These are phyloP conservation scores for Agonopterix arenella DNA, from an alignment of 2,888 invertebrate genomes.

Conservation along the genomic window DNA sequence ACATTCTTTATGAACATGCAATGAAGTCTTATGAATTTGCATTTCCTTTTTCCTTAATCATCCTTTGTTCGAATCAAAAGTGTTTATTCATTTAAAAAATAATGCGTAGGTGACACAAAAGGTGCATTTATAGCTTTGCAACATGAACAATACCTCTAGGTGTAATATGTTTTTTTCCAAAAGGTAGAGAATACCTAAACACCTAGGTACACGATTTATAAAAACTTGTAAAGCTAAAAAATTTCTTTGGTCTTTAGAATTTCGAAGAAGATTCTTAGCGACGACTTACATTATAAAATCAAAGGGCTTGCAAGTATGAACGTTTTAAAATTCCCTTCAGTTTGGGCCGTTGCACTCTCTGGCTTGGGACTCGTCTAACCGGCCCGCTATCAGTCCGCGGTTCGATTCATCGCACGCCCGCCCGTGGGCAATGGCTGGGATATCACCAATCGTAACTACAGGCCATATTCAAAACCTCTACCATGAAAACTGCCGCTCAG, in stretches of 20 bases:
- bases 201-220: too few relatives aligned
- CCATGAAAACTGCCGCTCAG: constrained; percentile 21
- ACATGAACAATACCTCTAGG: too few relatives aligned
- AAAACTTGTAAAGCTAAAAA: too few relatives aligned
- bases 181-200: too few relatives aligned
- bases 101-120: too few relatives aligned
- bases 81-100: neutral
- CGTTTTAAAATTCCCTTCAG: constrained; percentile 70
- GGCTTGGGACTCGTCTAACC: constrained; percentile 70
- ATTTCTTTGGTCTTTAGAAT: too few relatives aligned
- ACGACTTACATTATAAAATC: constrained; percentile 36
- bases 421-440: constrained; percentile 51
- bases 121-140: too few relatives aligned
- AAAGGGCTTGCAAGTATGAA: constrained; percentile 57
- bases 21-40: constrained; percentile 21
- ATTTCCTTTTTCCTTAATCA: constrained; percentile 41
- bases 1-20: too few relatives aligned
- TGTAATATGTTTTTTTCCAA: too few relatives aligned
- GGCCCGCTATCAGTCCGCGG: constrained; percentile 70
- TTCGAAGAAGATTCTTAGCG: neutral
- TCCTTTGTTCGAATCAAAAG: constrained; percentile 23
- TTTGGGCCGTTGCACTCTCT: constrained; percentile 73
- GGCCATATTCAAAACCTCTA: constrained; percentile 40
- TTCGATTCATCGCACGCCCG: constrained; percentile 66
- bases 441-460: constrained; percentile 63